These are phyloP conservation scores for Dryoscopus gambensis DNA, from an alignment of 2,113 vertebrate species.

Conservation along the genomic window DNA sequence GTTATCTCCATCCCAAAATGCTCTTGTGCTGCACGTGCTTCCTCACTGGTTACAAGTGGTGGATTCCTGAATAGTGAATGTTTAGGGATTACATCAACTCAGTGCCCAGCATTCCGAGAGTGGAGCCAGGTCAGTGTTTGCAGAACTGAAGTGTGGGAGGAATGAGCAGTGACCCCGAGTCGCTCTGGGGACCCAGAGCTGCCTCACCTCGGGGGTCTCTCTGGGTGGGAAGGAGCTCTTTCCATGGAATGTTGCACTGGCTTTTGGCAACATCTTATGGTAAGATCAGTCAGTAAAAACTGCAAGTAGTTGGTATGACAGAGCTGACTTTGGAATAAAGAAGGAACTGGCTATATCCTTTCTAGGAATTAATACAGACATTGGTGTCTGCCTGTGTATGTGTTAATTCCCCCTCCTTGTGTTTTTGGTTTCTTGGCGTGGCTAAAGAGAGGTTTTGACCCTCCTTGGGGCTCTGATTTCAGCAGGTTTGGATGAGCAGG, in stretches of 20 bases:
- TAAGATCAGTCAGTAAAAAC: background rate
- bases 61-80: background rate
- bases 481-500: background rate
- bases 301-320: background rate
- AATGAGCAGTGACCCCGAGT: background rate
- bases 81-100: background rate
- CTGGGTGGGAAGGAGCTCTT: background rate
- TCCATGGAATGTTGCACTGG: background rate
- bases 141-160: background rate
- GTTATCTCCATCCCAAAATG: background rate
- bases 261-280: background rate
- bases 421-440: background rate
- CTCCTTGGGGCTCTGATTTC: background rate
- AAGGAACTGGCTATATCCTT: background rate
- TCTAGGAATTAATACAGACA: background rate
- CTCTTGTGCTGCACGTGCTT: background rate
- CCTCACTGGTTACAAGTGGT: background rate
- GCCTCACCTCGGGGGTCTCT: background rate
- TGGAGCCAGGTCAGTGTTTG: background rate
- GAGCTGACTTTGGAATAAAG: background rate
- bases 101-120: background rate
- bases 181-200: background rate
- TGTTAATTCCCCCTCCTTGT: background rate
- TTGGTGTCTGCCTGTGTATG: background rate
- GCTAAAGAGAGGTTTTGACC: background rate